phyloP scores from a whole-genome alignment of 2,888 invertebrate genomes.

The Drosophila niveifrons region DNA sequence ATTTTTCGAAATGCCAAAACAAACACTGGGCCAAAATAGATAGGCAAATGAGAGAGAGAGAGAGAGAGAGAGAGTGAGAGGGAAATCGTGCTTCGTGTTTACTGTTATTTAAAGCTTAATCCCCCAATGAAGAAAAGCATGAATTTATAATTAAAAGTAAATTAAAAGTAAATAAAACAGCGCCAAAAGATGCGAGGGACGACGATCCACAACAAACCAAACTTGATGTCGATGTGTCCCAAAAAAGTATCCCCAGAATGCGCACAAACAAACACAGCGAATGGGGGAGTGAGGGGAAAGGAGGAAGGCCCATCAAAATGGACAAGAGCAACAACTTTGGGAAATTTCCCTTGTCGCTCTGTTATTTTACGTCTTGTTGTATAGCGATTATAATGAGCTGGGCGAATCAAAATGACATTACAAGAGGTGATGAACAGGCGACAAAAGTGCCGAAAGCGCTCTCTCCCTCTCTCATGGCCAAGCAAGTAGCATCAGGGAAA shows the following conservation, averaged over 20 bases:
- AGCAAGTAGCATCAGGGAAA: too few relatives aligned
- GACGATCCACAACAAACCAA: neutral
- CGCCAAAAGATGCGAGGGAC: slow-evolving; percentile 53
- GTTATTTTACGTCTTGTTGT: slow-evolving; percentile 21
- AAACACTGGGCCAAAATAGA: slow-evolving; percentile 45
- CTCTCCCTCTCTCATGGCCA: too few relatives aligned
- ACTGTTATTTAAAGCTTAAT: slow-evolving; percentile 80
- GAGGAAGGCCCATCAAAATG: slow-evolving; percentile 37
- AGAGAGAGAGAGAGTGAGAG: neutral
- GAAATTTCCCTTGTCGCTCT: slow-evolving; percentile 24
- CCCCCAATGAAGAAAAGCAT: slow-evolving; percentile 76
- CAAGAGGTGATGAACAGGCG: slow-evolving; percentile 46
- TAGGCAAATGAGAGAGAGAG: slow-evolving; percentile 3
- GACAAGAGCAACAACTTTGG: slow-evolving; percentile 32
- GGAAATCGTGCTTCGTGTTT: slow-evolving; percentile 50
- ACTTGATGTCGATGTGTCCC: slow-evolving; percentile 16
- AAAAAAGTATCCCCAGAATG: slow-evolving; percentile 37
- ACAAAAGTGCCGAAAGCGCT: slow-evolving; percentile 47
- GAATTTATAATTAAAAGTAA: slow-evolving; percentile 81
- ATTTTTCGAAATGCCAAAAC: slow-evolving; percentile 57
- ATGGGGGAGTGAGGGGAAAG: neutral
- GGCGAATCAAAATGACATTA: slow-evolving; percentile 29
- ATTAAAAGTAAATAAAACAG: slow-evolving; percentile 79
- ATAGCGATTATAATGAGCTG: slow-evolving; percentile 43
- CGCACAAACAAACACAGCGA: neutral